Evolutionary conservation across 1,140 invertebrate genomes (phyloP), one percentile per base, ranked within the genome.

Genomic region (Achatina immaculata): DNA sequence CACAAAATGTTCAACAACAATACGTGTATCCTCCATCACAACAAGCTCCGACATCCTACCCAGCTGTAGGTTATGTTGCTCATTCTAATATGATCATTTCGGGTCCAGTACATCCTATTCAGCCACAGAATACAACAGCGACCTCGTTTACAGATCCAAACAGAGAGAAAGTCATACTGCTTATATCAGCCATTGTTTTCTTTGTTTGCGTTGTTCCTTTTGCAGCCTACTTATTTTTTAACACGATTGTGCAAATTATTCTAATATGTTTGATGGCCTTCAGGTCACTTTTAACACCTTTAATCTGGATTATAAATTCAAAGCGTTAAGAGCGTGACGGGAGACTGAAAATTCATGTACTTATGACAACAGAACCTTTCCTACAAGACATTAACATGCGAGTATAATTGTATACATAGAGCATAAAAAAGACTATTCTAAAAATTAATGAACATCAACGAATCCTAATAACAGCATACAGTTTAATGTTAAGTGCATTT

Each of bases 231-330:
- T 7, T n/a, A 21, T 69, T n/a, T 4, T 7, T 66, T 7, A 7
- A 2, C 24, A n/a, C n/a, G n/a, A n/a, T n/a, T n/a, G n/a, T n/a
- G n/a, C n/a, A n/a, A n/a, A 3, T 9, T 21, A 6, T 69, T 21
- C 21, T 69, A 2, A 2, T 36, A 3, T 69, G 68, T 34, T 1
- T 69, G 14, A 28, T 28, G 31, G 19, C 42, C 4, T 69, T 43
- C 24, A 3, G 68, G n/a, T 69, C 68, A 42, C 1, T 69, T 28
- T 24, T 69, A n/a, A 69, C 68, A 40, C 68, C 68, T 0, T 1
- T 69, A 40, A 69, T 69, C 31, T 69, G 48, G 48, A 14, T 55
- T 55, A 24, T n/a, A n/a, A n/a, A n/a, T n/a, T n/a, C n/a, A n/a
- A n/a, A n/a, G n/a, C n/a, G n/a, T n/a, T n/a, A n/a, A n/a, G n/a